Evolutionary conservation across 2,113 vertebrate genomes (phyloP).

Genomic region (Hyperopisus bebe): DNA sequence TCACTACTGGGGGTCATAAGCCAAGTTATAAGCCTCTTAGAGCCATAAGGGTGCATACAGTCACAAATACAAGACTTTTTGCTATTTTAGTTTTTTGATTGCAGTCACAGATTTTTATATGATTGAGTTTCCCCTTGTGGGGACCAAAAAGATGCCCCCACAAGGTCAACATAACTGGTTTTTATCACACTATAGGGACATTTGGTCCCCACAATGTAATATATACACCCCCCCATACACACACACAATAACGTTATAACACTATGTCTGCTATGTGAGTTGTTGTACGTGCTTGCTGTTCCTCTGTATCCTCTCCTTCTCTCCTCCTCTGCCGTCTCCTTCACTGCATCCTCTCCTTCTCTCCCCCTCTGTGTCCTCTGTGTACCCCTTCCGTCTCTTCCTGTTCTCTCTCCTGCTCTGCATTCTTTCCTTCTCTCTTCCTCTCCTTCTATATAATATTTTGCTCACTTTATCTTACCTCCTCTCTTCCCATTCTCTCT

Average conservation of each 20-base stretch:
- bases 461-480: not conserved
- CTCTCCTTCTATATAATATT: not conserved
- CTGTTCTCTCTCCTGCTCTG: not conserved
- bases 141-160: not conserved
- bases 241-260: not conserved
- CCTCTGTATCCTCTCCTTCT: not conserved
- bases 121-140: not conserved
- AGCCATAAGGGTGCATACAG: conserved; percentile 15
- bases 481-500: not conserved
- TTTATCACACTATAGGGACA: no score
- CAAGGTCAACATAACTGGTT: no score
- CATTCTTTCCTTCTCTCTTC: not conserved
- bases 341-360: not conserved
- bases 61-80: not conserved
- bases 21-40: not conserved
- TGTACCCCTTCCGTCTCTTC: not conserved
- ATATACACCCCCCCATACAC: not conserved
- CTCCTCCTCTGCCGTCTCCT: no score
- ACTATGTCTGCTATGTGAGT: not conserved
- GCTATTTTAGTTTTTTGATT: not conserved
- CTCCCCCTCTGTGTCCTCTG: not conserved
- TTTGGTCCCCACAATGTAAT: no score
- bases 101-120: not conserved
- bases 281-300: not conserved
- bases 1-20: not conserved